A percentile compares a stretch with the other conserved stretches of the same genome.
Evolutionary conservation across 2,797 vertebrate species (phyloP).

Genomic region (Cynopterus sphinx): DNA sequence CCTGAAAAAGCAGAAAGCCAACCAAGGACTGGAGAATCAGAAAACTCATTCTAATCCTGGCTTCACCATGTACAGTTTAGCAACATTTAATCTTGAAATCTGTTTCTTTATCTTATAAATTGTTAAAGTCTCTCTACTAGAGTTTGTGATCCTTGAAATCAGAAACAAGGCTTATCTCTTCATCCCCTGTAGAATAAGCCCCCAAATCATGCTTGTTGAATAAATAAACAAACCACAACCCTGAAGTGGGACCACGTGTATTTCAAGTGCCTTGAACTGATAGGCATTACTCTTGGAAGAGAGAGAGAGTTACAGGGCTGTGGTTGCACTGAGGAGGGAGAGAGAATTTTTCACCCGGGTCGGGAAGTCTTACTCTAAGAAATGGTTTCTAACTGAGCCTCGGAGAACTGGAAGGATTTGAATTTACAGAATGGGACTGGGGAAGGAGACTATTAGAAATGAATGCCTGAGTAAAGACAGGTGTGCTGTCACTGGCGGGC

Average conservation of each 20-base stretch:
- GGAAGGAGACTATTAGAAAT: background rate
- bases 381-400: background rate
- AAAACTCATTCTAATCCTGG: background rate
- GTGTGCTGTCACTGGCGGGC: accelerated
- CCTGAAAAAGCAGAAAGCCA: background rate
- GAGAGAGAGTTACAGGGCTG: background rate
- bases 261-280: background rate
- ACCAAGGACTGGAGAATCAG: background rate
- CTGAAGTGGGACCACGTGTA: background rate
- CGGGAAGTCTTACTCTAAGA: background rate
- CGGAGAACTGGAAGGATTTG: background rate
- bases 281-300: background rate
- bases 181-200: background rate
- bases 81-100: background rate
- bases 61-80: background rate
- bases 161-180: background rate
- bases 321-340: background rate
- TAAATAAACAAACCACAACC: background rate
- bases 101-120: background rate
- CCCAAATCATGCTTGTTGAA: background rate
- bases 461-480: background rate
- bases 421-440: background rate
- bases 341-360: background rate
- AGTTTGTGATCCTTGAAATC: background rate
- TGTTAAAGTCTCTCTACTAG: background rate